Base-by-base conservation (phyloP, 2,888 invertebrate genomes). In the Cerceris rybyensis region DNA sequence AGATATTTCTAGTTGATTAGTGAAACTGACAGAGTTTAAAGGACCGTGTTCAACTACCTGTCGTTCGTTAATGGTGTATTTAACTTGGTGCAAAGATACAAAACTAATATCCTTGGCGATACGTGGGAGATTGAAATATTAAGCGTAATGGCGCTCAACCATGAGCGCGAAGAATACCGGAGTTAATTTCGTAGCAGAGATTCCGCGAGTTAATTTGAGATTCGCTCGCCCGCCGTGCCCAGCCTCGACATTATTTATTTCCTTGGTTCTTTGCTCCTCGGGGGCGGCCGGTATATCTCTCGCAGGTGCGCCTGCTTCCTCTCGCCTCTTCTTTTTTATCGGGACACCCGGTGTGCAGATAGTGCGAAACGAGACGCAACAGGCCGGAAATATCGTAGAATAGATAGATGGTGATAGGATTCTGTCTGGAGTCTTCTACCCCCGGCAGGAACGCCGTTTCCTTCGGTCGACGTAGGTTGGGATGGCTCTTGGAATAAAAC, bases 321-420 rank as follows among this genome's bases (percentile, higher is more conserved):
- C 42, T 69, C 43, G 43, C 39, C 4, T 13, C 9, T 42, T 63
- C 17, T 59, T 17, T 63, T 68, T 65, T 70, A 64, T 41, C 17
- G 50, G 50, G 60, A 69, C 54, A 58, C 69, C 69, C 71, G 68
- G 59, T 58, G 70, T 42, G 66, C 59, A 39, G 42, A 73, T 67
- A 68, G 42, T 42, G 58, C 66, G 69, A 79, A 69, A 55, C 58
- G 72, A n/a, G 54, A 75, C 64, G 76, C 78, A 82, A 78, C 77
- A 78, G 76, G 78, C 79, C 76, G 77, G 78, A 80, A 80, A 74
- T 77, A 73, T 71, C 68, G 59, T 43, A 77, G 70, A 69, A 63
- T 74, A 63, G 75, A 75, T 73, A 71, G 83, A 85, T 73, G 77
- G 63, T 70, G 72, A 85, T 79, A 79, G 74, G 75, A 69, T 66